Percentiles rank a stretch among this genome's conserved stretches.
Conservation (phyloP, 2,888 invertebrate species). For the Phyllotreta cruciferae region DNA sequence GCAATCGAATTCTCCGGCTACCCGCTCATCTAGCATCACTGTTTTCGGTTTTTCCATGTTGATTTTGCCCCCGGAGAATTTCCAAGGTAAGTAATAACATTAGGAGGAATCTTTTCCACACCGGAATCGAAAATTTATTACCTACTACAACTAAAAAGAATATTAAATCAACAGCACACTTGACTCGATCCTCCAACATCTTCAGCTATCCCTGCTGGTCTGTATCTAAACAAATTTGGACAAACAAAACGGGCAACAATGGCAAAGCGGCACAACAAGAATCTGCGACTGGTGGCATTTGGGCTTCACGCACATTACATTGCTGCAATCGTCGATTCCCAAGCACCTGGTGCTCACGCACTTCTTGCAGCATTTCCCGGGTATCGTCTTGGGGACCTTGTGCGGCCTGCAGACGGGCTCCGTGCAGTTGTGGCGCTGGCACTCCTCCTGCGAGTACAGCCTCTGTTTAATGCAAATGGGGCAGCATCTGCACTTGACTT, state of each 20-base stretch:
- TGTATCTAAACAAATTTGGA: not conserved
- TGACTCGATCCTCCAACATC: no score
- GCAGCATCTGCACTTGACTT: not conserved
- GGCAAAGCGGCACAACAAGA: not conserved
- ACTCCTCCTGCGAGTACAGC: not conserved
- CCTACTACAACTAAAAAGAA: no score
- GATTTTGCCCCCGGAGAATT: no score
- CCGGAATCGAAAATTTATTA: no score
- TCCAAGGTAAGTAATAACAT: no score
- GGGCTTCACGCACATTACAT: not conserved
- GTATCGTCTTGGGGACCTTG: not conserved
- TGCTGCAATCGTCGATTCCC: not conserved
- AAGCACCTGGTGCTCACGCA: not conserved
- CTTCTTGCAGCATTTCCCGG: constrained; percentile 2
- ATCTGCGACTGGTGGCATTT: not conserved
- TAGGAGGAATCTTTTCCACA: no score
- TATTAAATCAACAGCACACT: no score
- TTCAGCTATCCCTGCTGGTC: no score
- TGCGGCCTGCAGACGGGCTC: not conserved
- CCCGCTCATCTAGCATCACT: no score
- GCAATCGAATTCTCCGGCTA: no score
- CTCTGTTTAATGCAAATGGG: not conserved
- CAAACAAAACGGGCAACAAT: constrained; percentile 1
- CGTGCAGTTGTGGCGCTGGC: not conserved
- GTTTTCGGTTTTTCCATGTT: no score